Evolutionary conservation across 2,113 vertebrate genomes (phyloP), one percentile per base, ranked within the genome.

Genomic region (Clarias magur): DNA sequence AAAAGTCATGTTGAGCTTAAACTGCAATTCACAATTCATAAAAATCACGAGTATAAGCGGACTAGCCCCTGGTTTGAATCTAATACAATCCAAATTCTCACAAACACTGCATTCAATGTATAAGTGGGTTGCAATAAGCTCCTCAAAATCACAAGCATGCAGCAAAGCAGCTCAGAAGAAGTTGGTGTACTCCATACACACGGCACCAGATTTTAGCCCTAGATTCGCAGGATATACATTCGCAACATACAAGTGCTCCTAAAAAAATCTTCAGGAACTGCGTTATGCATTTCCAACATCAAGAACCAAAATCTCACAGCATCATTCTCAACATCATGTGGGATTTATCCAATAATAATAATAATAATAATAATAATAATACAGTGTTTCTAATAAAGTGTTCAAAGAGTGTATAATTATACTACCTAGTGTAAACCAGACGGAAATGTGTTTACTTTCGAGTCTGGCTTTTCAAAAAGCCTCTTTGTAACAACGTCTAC

Each of bases 111-210:
- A 76, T 54, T 83, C 9, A 65, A 6, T 57, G 67, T 76, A 88
- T 8, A 48, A 25, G 25, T 38, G 30, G 59, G 27, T 73, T 56
- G 79, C 30, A 38, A 68, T 21, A 63, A 65, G 54, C 67, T 56
- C 16, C 56, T 85, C 19, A 79, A 86, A 70, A 70, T 75, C 59
- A 70, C 62, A 86, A 78, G 73, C 42, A 72, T 83, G 83, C 42
- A 83, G 79, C 34, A 80, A 83, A 79, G 85, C 34, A 57, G 54
- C 8, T 54, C 34, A 78, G 2, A 76, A 65, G 8, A 54, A 7
- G 75, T 48, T 83, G 70, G 62, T 38, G 34, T 34, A 57, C 57
- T 73, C 19, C 5, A 30, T n/a, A n/a, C 38, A 23, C 19, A 75
- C 53, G 23, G 72, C 72, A 48, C 10, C 68, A 30, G 3, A 11